Evolutionary conservation across 2,797 vertebrate species (phyloP).

Genomic region (Manis javanica): DNA sequence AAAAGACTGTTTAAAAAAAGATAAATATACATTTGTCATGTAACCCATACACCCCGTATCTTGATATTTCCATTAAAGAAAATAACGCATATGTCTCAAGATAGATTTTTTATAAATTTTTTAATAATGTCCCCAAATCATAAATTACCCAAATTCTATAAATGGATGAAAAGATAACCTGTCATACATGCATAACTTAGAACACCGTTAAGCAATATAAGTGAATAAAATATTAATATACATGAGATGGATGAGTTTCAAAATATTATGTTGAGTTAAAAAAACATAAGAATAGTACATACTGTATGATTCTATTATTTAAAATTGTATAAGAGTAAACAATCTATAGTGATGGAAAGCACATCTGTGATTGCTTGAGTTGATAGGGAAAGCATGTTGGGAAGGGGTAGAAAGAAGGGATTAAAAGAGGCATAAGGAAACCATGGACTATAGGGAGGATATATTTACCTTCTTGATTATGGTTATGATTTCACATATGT

Average conservation of each 20-base stretch:
- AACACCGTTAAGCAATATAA: not conserved
- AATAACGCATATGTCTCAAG: not conserved
- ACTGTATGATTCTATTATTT: not conserved
- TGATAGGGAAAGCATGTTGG: not conserved
- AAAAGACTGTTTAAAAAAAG: not conserved
- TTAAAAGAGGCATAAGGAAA: not conserved
- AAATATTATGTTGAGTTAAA: not conserved
- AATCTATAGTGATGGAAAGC: not conserved
- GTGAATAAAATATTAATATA: not conserved
- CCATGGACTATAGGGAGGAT: not conserved
- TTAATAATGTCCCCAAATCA: not conserved
- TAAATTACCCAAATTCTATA: not conserved
- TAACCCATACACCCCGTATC: not conserved
- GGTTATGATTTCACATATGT: not conserved
- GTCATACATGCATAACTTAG: not conserved
- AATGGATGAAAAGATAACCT: not conserved
- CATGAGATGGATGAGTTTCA: not conserved
- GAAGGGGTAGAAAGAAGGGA: not conserved
- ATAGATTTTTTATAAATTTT: not conserved
- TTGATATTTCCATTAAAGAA: not conserved
- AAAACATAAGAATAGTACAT: not conserved
- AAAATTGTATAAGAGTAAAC: not conserved
- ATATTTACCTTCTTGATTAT: not conserved
- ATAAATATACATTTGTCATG: not conserved
- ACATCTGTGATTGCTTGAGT: not conserved